A percentile compares a stretch with the other conserved stretches of the same genome.
Conservation (phyloP, 2,797 vertebrate genomes). For the Caiman crocodilus region DNA sequence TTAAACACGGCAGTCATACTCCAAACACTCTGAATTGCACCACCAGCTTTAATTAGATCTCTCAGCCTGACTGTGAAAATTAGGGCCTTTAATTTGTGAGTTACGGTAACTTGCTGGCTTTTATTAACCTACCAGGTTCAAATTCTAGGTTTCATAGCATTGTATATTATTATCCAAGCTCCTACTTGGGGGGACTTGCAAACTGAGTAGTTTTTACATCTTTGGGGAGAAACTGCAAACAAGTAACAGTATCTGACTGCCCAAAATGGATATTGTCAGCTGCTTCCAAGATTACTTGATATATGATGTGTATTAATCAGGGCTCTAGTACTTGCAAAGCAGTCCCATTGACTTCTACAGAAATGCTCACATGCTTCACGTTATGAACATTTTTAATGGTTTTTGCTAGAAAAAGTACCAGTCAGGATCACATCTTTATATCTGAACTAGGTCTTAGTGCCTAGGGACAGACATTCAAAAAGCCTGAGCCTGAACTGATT, state of each 20-base stretch:
- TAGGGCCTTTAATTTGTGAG: constrained; percentile 77
- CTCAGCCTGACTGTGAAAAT: constrained; percentile 77
- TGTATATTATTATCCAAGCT: constrained; percentile 43
- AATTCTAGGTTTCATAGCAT: constrained; percentile 64
- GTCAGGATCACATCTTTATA: not conserved
- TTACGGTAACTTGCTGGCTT: constrained; percentile 68
- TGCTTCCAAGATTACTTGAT: not conserved
- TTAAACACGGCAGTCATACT: constrained; percentile 68
- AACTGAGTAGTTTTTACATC: not conserved
- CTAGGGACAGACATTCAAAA: too few relatives aligned
- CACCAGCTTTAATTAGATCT: constrained; percentile 79
- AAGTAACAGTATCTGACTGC: not conserved
- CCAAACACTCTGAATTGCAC: constrained; percentile 69
- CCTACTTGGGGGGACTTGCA: constrained; percentile 37
- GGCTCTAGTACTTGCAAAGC: accelerated
- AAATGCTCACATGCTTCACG: not conserved
- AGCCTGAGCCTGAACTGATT: too few relatives aligned
- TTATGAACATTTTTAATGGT: accelerated
- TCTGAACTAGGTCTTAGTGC: too few relatives aligned
- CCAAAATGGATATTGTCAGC: accelerated
- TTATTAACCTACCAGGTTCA: constrained; percentile 75
- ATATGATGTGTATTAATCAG: not conserved
- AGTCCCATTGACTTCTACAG: not conserved
- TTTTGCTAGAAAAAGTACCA: not conserved
- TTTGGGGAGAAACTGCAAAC: not conserved